Percentiles rank a stretch among this genome's conserved stretches.
phyloP scores from a whole-genome alignment of 2,113 vertebrate genomes.

The Sorex fumeus region DNA sequence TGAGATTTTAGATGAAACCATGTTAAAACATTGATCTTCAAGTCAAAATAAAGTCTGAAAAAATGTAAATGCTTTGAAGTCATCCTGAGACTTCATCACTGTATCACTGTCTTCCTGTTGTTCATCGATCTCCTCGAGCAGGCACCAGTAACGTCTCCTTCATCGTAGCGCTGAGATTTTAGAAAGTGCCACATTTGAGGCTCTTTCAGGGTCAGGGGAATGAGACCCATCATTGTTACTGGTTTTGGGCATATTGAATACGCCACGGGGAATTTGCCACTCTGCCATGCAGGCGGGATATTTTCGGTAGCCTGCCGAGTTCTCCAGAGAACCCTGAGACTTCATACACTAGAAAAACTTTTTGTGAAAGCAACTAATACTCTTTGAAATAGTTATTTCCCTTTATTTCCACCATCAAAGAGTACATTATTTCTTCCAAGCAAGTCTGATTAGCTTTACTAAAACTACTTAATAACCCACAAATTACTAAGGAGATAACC shows the following conservation, averaged over 20 bases:
- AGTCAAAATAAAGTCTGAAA: conserved; percentile 48
- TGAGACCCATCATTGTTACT: too few species aligned
- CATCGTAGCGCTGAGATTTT: too few species aligned
- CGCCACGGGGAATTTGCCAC: too few species aligned
- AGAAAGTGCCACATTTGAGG: too few species aligned
- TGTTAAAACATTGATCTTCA: background rate
- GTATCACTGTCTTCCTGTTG: too few species aligned
- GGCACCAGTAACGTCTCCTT: too few species aligned
- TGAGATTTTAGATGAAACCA: background rate
- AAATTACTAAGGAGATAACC: background rate
- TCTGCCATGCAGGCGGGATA: too few species aligned
- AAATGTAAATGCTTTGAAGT: background rate
- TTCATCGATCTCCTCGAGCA: too few species aligned
- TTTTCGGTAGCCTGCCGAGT: too few species aligned
- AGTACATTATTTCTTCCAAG: conserved; percentile 4
- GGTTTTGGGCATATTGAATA: too few species aligned
- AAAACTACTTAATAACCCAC: background rate
- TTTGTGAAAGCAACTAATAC: conserved; percentile 43
- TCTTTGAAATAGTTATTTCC: background rate
- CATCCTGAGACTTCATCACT: background rate
- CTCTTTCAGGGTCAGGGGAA: too few species aligned
- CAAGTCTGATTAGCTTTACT: background rate
- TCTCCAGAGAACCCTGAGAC: too few species aligned
- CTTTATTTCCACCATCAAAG: conserved; percentile 9
- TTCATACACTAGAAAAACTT: background rate